These are phyloP conservation scores for Hippopotamus amphibius DNA, from an alignment of 2,113 vertebrate genomes.

Conservation along the genomic window DNA sequence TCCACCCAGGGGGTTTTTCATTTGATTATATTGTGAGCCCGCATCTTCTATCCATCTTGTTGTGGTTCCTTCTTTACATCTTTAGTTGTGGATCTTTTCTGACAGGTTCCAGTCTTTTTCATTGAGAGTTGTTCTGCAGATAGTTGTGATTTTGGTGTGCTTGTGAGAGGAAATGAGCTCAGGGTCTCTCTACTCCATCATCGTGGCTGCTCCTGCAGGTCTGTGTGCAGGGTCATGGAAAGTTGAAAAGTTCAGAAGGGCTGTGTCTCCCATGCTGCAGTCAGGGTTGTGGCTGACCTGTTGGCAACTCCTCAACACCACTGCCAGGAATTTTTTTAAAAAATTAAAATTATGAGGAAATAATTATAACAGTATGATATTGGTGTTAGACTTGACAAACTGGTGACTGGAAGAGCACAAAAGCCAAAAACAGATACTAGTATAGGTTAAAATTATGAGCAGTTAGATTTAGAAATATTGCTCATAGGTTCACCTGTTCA, in stretches of 20 bases:
- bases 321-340: not conserved
- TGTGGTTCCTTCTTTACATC: not conserved
- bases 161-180: not conserved
- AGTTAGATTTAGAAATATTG: constrained; percentile 59
- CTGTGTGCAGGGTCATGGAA: not conserved
- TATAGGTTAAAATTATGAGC: constrained; percentile 74
- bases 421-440: constrained; percentile 67
- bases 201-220: not conserved
- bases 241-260: not conserved
- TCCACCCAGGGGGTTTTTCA: not conserved
- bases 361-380: constrained; percentile 69
- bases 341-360: constrained; percentile 67
- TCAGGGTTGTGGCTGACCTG: not conserved
- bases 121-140: not conserved
- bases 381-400: constrained; percentile 74
- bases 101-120: not conserved
- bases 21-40: not conserved
- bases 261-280: not conserved
- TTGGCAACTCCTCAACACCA: not conserved
- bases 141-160: not conserved
- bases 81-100: not conserved
- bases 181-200: not conserved
- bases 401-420: constrained; percentile 67
- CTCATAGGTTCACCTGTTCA: constrained; percentile 61
- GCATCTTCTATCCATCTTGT: not conserved